phyloP scores from a whole-genome alignment of 2,797 vertebrate species.

The Hylomyscus alleni region DNA sequence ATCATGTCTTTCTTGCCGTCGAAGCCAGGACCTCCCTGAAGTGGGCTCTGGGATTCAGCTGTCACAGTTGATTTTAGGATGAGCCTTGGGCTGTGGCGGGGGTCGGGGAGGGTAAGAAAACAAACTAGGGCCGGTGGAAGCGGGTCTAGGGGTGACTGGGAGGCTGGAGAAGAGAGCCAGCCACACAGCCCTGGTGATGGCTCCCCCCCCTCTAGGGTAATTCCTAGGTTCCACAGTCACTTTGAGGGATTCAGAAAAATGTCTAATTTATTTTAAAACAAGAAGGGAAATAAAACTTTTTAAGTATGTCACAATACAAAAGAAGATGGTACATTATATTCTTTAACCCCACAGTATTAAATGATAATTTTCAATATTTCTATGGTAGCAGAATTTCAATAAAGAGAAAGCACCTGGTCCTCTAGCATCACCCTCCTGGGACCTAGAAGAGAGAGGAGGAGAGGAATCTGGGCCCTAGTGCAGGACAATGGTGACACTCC shows the following conservation, averaged over 20 bases:
- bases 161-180: not conserved
- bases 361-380: not conserved
- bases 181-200: too few relatives aligned
- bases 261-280: not conserved
- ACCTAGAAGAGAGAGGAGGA: not conserved
- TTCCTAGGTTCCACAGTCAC: not conserved
- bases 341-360: not conserved
- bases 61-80: not conserved
- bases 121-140: not conserved
- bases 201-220: not conserved
- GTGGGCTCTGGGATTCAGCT: not conserved
- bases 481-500: not conserved
- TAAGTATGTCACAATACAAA: not conserved
- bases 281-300: not conserved
- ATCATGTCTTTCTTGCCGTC: not conserved
- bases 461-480: not conserved
- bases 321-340: not conserved
- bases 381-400: not conserved
- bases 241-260: not conserved
- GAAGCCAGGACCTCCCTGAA: not conserved
- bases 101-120: not conserved
- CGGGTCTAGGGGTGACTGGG: not conserved
- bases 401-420: not conserved
- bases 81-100: too few relatives aligned
- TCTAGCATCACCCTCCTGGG: not conserved